phyloP scores from a whole-genome alignment of 2,797 vertebrate species.

The Prunella strophiata region DNA sequence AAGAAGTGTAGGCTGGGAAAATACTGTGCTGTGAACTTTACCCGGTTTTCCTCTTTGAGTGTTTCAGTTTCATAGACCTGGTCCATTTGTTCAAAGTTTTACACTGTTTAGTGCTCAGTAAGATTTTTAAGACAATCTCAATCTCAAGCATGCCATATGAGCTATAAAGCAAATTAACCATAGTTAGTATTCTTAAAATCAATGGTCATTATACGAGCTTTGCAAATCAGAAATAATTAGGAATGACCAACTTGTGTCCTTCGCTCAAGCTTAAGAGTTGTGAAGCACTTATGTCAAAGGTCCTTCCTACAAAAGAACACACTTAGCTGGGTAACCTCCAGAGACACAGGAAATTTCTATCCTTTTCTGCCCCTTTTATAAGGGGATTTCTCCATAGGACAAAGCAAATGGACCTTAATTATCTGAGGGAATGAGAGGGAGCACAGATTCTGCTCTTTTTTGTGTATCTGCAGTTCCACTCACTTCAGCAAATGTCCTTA shows the following conservation, averaged over 20 bases:
- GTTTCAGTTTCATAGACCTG: background rate
- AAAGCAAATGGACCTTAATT: slow-evolving; percentile 1
- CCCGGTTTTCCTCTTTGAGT: slow-evolving; percentile 26
- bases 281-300: background rate
- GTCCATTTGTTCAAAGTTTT: background rate
- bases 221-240: slow-evolving; percentile 12
- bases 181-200: background rate
- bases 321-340: background rate
- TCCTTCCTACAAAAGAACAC: background rate
- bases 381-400: background rate
- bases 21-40: slow-evolving; percentile 70
- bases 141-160: background rate
- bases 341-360: background rate
- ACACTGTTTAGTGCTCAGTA: background rate
- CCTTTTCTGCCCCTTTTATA: background rate
- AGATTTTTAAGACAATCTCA: slow-evolving; percentile 9
- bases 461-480: background rate
- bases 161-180: background rate
- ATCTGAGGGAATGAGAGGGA: background rate
- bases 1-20: slow-evolving; percentile 74
- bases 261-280: background rate
- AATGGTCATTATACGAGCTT: background rate
- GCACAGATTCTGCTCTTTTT: background rate
- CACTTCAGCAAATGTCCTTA: background rate
- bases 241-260: background rate